Conservation (phyloP, 1,140 invertebrate genomes). For the Leptopilina clavipes region DNA sequence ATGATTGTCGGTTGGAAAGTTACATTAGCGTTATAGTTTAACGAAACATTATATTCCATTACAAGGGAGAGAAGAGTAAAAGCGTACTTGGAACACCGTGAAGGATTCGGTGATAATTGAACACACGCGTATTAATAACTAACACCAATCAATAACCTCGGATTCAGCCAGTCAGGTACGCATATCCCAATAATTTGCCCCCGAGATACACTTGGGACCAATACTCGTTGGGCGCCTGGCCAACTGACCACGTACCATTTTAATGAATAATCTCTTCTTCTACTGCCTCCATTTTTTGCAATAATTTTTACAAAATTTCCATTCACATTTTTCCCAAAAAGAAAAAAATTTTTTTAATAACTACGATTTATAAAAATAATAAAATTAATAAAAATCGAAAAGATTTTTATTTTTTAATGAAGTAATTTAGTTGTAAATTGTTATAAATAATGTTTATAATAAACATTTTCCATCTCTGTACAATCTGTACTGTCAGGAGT, state of each 20-base stretch:
- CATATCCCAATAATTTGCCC: slow-evolving; percentile 24
- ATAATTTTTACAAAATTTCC: background rate
- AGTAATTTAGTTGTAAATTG: too few species aligned
- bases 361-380: too few species aligned
- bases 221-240: slow-evolving; percentile 18
- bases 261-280: slow-evolving; percentile 23
- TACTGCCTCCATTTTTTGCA: background rate
- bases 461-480: too few species aligned
- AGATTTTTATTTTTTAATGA: too few species aligned
- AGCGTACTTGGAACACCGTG: slow-evolving; percentile 47
- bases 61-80: slow-evolving; percentile 45
- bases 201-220: slow-evolving; percentile 23
- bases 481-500: too few species aligned
- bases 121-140: slow-evolving; percentile 71
- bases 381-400: too few species aligned
- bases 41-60: slow-evolving; percentile 68
- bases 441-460: too few species aligned
- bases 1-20: background rate
- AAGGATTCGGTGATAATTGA: slow-evolving; percentile 66
- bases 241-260: slow-evolving; percentile 24
- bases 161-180: background rate
- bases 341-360: too few species aligned
- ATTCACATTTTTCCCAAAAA: too few species aligned
- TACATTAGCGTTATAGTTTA: slow-evolving; percentile 55
- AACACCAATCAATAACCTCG: slow-evolving; percentile 69